Percentiles rank a stretch among this genome's conserved stretches.
Evolutionary conservation across 2,888 invertebrate species (phyloP).

Genomic region (Parnassius orleans): DNA sequence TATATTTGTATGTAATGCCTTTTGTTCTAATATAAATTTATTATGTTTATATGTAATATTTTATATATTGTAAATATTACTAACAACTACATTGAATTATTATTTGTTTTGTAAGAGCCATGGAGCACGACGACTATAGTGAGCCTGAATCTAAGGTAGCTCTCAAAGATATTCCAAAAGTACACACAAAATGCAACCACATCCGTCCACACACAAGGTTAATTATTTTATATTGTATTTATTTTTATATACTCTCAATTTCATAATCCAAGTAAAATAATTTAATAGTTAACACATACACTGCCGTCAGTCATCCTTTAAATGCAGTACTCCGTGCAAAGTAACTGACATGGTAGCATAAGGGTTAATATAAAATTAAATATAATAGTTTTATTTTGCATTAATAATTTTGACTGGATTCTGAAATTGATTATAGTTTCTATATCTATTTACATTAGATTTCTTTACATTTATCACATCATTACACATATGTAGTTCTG

Average conservation of each 20-base stretch:
- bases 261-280: slow-evolving; percentile 12
- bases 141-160: slow-evolving; percentile 51
- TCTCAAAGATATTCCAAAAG: slow-evolving; percentile 64
- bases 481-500: slow-evolving; percentile 21
- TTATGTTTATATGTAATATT: too few relatives aligned
- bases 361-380: neutral
- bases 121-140: slow-evolving; percentile 62
- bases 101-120: slow-evolving; percentile 46
- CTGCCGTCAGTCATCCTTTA: too few relatives aligned
- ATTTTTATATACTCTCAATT: slow-evolving; percentile 30
- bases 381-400: neutral
- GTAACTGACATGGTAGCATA: too few relatives aligned
- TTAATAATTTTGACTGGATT: neutral
- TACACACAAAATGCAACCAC: slow-evolving; percentile 70
- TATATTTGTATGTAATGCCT: too few relatives aligned
- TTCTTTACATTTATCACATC: neutral
- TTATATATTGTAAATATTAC: too few relatives aligned
- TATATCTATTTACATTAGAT: neutral
- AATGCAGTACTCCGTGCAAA: too few relatives aligned
- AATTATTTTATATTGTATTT: slow-evolving; percentile 27
- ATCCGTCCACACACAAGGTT: slow-evolving; percentile 76
- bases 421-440: slow-evolving; percentile 12
- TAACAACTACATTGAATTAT: neutral
- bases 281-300: neutral
- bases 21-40: too few relatives aligned